These are phyloP conservation scores for Heterotilapia buettikoferi DNA, from an alignment of 2,113 vertebrate genomes.

Conservation along the genomic window DNA sequence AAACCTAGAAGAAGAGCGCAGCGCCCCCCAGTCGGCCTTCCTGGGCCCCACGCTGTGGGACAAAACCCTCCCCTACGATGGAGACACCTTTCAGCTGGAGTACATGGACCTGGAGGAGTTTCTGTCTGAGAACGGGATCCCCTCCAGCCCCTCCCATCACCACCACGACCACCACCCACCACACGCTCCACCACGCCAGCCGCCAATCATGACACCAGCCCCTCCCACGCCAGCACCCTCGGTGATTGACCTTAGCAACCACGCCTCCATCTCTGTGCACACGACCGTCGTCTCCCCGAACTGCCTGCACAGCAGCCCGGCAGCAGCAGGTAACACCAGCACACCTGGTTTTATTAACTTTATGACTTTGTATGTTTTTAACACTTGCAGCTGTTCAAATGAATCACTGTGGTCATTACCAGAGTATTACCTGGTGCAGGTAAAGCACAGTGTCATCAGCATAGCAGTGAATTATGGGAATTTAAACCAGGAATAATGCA, in stretches of 20 bases:
- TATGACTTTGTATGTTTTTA: not conserved
- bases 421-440: not conserved
- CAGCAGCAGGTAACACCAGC: slow-evolving; percentile 78
- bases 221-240: slow-evolving; percentile 68
- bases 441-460: not conserved
- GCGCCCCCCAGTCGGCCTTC: slow-evolving; percentile 89
- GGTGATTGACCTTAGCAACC: slow-evolving; percentile 86
- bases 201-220: not conserved
- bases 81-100: slow-evolving; percentile 96
- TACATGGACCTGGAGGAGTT: slow-evolving; percentile 99
- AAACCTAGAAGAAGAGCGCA: slow-evolving; percentile 89
- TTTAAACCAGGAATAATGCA: not conserved
- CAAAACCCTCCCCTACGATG: slow-evolving; percentile 96
- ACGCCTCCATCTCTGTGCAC: slow-evolving; percentile 79
- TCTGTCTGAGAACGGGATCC: slow-evolving; percentile 95
- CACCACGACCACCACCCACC: slow-evolving; percentile 73
- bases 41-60: slow-evolving; percentile 97
- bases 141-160: slow-evolving; percentile 62
- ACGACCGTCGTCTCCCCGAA: slow-evolving; percentile 72
- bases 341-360: not conserved
- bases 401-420: not conserved
- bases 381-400: not conserved
- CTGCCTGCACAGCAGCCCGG: slow-evolving; percentile 79
- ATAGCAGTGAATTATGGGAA: not conserved
- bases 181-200: slow-evolving; percentile 52